Evolutionary conservation across 2,888 invertebrate species (phyloP).

Genomic region (Orchestes rusci): DNA sequence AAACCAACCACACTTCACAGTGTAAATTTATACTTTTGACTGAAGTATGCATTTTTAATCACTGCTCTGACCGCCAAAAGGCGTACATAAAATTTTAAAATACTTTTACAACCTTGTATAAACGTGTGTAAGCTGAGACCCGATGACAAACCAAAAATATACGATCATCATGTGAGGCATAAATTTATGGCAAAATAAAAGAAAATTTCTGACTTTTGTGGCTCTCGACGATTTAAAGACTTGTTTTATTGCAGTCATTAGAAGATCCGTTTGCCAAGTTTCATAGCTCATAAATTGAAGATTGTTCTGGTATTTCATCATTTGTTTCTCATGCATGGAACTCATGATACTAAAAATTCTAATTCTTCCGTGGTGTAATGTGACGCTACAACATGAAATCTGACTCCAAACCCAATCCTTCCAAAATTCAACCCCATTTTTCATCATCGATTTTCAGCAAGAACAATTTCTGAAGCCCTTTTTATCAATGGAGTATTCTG

Average conservation of each 20-base stretch:
- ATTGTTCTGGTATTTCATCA: too few species aligned
- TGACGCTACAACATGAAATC: too few species aligned
- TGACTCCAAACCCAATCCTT: too few species aligned
- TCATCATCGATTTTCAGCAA: too few species aligned
- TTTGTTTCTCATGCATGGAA: too few species aligned
- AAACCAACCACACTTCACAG: too few species aligned
- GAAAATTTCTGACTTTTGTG: constrained; percentile 12
- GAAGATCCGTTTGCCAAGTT: neutral
- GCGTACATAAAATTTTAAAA: constrained; percentile 13
- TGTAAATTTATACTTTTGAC: too few species aligned
- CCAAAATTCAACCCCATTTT: too few species aligned
- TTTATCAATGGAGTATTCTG: constrained; percentile 6
- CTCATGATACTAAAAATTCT: too few species aligned
- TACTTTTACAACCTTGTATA: constrained; percentile 14
- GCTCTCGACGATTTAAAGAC: constrained; percentile 2
- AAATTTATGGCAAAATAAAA: constrained; percentile 20
- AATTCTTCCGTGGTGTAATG: too few species aligned
- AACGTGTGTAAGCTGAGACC: constrained; percentile 18
- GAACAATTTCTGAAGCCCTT: too few species aligned
- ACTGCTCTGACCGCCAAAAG: neutral
- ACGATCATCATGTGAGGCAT: constrained; percentile 19
- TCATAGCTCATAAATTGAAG: neutral
- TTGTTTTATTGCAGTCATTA: neutral
- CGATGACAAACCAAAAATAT: constrained; percentile 19
- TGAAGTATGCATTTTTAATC: too few species aligned